A percentile compares a stretch with the other conserved stretches of the same genome.
Evolutionary conservation across 1,140 invertebrate species (phyloP).

Genomic region (Zaprionus davidi): DNA sequence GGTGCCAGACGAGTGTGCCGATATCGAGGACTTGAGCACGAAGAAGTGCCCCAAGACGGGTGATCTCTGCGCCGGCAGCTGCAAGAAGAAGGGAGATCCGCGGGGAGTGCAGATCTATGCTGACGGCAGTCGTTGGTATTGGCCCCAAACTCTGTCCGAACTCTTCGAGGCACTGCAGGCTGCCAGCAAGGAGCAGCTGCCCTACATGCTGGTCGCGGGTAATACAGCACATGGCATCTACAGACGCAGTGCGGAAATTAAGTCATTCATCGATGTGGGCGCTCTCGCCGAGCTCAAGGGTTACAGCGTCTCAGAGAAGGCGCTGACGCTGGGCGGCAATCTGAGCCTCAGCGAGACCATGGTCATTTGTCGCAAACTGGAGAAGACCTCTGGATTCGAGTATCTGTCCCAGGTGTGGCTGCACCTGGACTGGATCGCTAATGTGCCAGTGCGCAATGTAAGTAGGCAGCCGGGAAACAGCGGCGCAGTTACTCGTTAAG

Average conservation of each 20-base stretch:
- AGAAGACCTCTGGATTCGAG: constrained; percentile 84
- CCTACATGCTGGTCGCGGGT: constrained; percentile 86
- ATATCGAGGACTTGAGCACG: constrained; percentile 73
- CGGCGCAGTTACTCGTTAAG: constrained; percentile 21
- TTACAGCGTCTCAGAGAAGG: constrained; percentile 22
- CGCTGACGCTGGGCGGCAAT: constrained; percentile 87
- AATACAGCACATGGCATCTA: constrained; percentile 88
- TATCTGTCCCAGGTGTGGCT: constrained; percentile 85
- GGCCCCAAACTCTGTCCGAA: constrained; percentile 84
- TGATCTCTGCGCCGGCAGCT: constrained; percentile 54
- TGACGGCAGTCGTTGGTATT: constrained; percentile 73
- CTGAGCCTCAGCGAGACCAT: constrained; percentile 88
- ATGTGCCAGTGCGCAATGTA: constrained; percentile 89
- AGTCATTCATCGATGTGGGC: constrained; percentile 90
- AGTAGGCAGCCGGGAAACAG: constrained; percentile 41
- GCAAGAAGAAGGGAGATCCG: constrained; percentile 56
- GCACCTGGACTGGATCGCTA: constrained; percentile 89
- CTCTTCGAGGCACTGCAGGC: constrained; percentile 87
- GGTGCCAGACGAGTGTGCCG: constrained; percentile 83
- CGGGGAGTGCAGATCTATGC: constrained; percentile 56
- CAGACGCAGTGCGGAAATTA: constrained; percentile 83
- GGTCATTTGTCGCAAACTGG: constrained; percentile 86
- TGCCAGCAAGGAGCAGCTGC: constrained; percentile 73
- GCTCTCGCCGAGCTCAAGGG: constrained; percentile 87
- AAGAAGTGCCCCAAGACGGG: constrained; percentile 72